Base-by-base conservation (phyloP, 2,797 vertebrate species). In the Chanos chanos region DNA sequence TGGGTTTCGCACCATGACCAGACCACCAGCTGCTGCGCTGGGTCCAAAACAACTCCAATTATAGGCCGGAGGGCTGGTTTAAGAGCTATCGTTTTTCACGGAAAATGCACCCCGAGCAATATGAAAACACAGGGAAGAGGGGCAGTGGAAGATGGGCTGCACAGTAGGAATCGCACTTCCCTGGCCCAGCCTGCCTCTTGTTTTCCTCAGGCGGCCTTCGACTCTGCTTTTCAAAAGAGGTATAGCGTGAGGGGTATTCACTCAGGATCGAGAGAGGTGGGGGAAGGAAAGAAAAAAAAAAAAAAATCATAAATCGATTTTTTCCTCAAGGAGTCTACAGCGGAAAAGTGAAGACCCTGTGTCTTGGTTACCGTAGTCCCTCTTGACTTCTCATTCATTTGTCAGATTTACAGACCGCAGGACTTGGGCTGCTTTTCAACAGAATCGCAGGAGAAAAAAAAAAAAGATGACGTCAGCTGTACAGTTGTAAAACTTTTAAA, bases 251-350 rank as follows among this genome's bases (percentile, higher is more conserved):
- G n/a, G n/a, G n/a, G n/a, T n/a, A n/a, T n/a, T n/a, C n/a, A n/a
- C n/a, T n/a, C n/a, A 27, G 7, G 22, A 49, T 55, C 25, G 15
- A 25, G 9, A 56, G 12, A 69, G 30, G 6, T 28, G 13, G 28
- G 13, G 18, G 51, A 53, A 31, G 25, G 40, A 51, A 50, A 34
- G 55, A 61, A 58, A 30, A 69, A 31, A 56, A 41, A 58, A 48
- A 68, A 63, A 45, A 24, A 59, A 69, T 66, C 68, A 74, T 84
- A 81, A 84, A 85, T 86, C 73, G 76, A 54, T 25, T 1, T 51
- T 6, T 39, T 61, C 64, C 64, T 61, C 27, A 61, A 64, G 51
- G 72, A 73, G 70, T 60, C 63, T 56, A 61, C 45, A 66, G 57
- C 40, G 34, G 49, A 64, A 52, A 68, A 51, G 58, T 36, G 3